Evolutionary conservation across 2,888 invertebrate species (phyloP).

Genomic region (Chydorus sphaericus): DNA sequence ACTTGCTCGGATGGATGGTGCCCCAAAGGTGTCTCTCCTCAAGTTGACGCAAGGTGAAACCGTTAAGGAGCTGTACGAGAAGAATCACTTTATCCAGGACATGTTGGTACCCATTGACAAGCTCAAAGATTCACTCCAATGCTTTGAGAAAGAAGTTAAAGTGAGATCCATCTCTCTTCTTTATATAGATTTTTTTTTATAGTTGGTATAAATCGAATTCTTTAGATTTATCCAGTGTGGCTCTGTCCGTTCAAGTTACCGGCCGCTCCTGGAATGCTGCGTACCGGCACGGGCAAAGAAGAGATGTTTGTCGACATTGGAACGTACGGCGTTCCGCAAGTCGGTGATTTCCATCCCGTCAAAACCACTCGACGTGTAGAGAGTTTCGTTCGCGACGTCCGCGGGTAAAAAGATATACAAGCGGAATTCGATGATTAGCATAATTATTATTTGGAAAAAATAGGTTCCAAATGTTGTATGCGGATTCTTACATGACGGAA

Average conservation of each 20-base stretch:
- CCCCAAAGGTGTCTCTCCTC: conserved; percentile 67
- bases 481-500: conserved; percentile 56
- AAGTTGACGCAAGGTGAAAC: conserved; percentile 60
- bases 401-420: too few species aligned
- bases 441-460: conserved; percentile 11
- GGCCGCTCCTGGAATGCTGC: conserved; percentile 53
- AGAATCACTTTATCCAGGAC: conserved; percentile 63
- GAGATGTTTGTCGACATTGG: conserved; percentile 67
- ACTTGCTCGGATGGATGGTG: conserved; percentile 61
- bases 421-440: too few species aligned
- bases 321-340: conserved; percentile 59
- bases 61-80: conserved; percentile 52
- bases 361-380: conserved; percentile 52
- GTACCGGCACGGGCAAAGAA: conserved; percentile 34
- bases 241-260: conserved; percentile 61
- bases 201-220: neutral
- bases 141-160: conserved; percentile 50
- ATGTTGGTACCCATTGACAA: conserved; percentile 56
- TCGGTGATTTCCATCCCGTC: conserved; percentile 42
- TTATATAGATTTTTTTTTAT: neutral
- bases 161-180: conserved; percentile 27
- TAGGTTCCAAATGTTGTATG: conserved; percentile 71
- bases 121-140: conserved; percentile 42
- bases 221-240: conserved; percentile 65
- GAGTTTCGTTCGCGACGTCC: conserved; percentile 46